Percentiles rank a stretch among this genome's conserved stretches.
Evolutionary conservation across 2,888 invertebrate genomes (phyloP).

Genomic region (Nemapogon koenigi): DNA sequence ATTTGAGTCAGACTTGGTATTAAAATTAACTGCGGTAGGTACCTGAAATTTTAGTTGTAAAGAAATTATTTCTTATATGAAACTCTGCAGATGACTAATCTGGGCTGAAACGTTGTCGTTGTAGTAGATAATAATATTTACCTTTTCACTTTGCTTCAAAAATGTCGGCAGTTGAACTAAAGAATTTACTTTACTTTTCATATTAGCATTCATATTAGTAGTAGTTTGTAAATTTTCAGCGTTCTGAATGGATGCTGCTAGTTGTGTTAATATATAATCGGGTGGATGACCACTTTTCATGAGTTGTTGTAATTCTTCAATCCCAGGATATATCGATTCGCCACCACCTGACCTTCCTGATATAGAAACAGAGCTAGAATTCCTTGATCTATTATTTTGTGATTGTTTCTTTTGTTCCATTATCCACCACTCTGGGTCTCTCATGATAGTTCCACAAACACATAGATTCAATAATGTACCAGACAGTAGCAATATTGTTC

Average conservation of each 20-base stretch:
- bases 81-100: no score
- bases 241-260: conserved; percentile 44
- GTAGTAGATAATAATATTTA: conserved; percentile 26
- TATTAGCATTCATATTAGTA: conserved; percentile 24
- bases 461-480: conserved; percentile 86
- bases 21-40: no score
- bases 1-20: no score
- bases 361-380: conserved; percentile 57
- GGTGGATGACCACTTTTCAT: conserved; percentile 65
- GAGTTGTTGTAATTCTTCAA: conserved; percentile 62
- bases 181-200: conserved; percentile 53
- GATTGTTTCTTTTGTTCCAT: conserved; percentile 65
- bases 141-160: conserved; percentile 72
- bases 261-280: conserved; percentile 54
- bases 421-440: conserved; percentile 86
- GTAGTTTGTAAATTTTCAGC: conserved; percentile 22
- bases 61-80: no score
- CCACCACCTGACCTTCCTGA: conserved; percentile 44
- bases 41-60: no score
- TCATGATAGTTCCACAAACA: conserved; percentile 86
- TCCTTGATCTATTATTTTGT: conserved; percentile 39
- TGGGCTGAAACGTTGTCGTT: no score
- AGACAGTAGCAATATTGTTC: conserved; percentile 79
- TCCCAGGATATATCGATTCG: conserved; percentile 39
- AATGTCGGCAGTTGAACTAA: conserved; percentile 79